Evolutionary conservation across 1,140 invertebrate species (phyloP).

Genomic region (Adelges cooleyi): DNA sequence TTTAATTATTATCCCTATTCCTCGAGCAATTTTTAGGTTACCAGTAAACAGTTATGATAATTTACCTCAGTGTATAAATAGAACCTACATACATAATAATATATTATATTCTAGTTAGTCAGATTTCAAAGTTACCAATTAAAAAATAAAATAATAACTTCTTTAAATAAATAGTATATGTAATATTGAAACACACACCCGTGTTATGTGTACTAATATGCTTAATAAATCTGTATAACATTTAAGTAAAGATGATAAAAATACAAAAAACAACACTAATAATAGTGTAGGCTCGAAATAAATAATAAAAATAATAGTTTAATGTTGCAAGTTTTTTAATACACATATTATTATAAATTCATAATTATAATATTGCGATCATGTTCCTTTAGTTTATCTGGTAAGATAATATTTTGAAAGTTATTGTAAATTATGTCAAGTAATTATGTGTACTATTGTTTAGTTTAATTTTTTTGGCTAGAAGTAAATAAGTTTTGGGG

Average conservation of each 20-base stretch:
- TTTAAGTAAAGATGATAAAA: too few relatives aligned
- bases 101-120: not conserved
- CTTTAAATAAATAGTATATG: too few relatives aligned
- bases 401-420: conserved; percentile 3
- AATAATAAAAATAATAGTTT: too few relatives aligned
- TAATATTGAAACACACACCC: too few relatives aligned
- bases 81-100: not conserved
- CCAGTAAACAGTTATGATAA: not conserved
- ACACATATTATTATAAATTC: too few relatives aligned
- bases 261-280: too few relatives aligned
- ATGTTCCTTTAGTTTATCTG: conserved; percentile 28
- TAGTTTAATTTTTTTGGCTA: not conserved
- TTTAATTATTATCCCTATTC: not conserved
- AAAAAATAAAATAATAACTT: too few relatives aligned
- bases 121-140: too few relatives aligned
- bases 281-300: too few relatives aligned
- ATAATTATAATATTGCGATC: not conserved
- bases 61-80: conserved; percentile 15
- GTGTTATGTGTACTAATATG: too few relatives aligned
- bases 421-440: conserved; percentile 25
- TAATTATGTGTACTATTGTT: not conserved
- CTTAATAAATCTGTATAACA: too few relatives aligned
- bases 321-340: too few relatives aligned
- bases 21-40: conserved; percentile 13
- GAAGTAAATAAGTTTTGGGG: conserved; percentile 15